These are phyloP conservation scores for Choristoneura fumiferana DNA, from an alignment of 1,140 invertebrate genomes.

Conservation along the genomic window DNA sequence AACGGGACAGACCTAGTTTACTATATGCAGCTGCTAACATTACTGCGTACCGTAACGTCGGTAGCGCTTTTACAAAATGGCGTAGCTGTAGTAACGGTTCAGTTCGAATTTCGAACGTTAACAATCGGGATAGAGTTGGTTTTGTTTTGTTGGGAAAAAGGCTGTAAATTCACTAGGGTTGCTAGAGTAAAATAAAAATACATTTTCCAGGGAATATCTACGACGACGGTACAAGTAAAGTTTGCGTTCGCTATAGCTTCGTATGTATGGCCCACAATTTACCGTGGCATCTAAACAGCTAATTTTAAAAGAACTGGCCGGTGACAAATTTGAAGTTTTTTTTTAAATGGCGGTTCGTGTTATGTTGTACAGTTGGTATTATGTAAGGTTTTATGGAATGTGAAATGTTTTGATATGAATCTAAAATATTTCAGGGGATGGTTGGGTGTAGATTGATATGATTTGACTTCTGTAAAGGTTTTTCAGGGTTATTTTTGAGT, in stretches of 20 bases:
- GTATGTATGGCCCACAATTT: slow-evolving; percentile 51
- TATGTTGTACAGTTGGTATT: no score
- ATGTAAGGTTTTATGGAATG: no score
- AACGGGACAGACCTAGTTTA: slow-evolving; percentile 50
- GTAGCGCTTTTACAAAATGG: background rate
- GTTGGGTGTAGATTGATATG: no score
- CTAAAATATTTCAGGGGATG: no score
- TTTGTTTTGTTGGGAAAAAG: slow-evolving; percentile 20
- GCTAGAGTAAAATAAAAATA: slow-evolving; percentile 70
- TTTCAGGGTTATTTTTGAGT: no score
- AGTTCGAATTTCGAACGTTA: slow-evolving; percentile 22
- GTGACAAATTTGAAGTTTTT: slow-evolving; percentile 47
- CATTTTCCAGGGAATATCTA: slow-evolving; percentile 74
- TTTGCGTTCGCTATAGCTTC: slow-evolving; percentile 64
- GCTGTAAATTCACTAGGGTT: slow-evolving; percentile 35
- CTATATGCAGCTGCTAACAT: slow-evolving; percentile 68
- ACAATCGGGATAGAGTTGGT: slow-evolving; percentile 19
- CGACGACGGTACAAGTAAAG: slow-evolving; percentile 65
- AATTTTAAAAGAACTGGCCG: slow-evolving; percentile 66
- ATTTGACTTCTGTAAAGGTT: no score
- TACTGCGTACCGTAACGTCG: slow-evolving; percentile 46
- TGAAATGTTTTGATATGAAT: no score
- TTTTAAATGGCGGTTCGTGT: slow-evolving; percentile 40
- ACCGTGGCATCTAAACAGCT: slow-evolving; percentile 68
- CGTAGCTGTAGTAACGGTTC: background rate